Evolutionary conservation across 2,888 invertebrate species (phyloP).

Genomic region (Lithodes maja): DNA sequence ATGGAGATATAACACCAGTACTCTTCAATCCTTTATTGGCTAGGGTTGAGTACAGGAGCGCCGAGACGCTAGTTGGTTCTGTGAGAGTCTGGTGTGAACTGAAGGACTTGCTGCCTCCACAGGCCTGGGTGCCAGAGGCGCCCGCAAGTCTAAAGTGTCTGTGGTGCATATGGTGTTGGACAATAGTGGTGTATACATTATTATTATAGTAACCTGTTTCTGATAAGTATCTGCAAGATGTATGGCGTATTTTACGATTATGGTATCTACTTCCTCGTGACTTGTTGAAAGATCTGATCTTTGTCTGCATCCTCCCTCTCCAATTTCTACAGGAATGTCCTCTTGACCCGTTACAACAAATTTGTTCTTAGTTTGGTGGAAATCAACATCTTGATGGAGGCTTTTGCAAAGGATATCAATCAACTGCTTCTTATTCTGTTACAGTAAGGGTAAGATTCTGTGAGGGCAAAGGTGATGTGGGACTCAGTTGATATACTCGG

Average conservation of each 20-base stretch:
- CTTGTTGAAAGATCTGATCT: constrained; percentile 29
- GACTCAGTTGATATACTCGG: constrained; percentile 35
- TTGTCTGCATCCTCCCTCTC: neutral
- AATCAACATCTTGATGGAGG: constrained; percentile 20
- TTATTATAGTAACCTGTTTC: constrained; percentile 10
- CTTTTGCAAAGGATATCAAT: constrained; percentile 36
- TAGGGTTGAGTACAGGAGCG: no score
- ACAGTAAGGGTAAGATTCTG: constrained; percentile 41
- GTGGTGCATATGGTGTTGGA: no score
- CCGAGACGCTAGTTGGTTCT: no score
- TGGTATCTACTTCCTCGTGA: constrained; percentile 22
- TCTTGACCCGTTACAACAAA: constrained; percentile 27
- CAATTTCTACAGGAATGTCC: neutral
- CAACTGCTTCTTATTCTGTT: constrained; percentile 36
- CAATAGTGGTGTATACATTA: no score
- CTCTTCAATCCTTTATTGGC: no score
- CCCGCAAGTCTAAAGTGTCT: no score
- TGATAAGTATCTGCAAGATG: constrained; percentile 21
- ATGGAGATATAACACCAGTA: no score
- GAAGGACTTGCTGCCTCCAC: no score
- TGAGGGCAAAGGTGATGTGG: constrained; percentile 35
- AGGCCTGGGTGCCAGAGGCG: no score
- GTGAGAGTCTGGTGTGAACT: no score
- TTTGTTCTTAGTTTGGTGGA: constrained; percentile 30
- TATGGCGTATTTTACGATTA: constrained; percentile 6